Evolutionary conservation across 2,113 vertebrate species (phyloP), one percentile per base, ranked within the genome.

Genomic region (Progne subis): DNA sequence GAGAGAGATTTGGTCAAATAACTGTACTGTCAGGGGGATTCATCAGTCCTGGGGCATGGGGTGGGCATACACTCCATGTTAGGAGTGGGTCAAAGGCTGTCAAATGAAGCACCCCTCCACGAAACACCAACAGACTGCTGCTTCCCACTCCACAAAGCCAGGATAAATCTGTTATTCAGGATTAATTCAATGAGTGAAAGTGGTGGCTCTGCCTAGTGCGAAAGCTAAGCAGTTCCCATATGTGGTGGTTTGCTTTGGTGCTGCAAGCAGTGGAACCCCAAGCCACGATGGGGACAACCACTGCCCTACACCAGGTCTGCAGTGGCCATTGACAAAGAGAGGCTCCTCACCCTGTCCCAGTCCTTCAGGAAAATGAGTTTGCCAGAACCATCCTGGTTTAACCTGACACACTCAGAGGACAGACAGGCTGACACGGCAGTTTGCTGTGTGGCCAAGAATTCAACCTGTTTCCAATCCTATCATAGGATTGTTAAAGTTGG

Each of bases 1-100:
- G 97, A 67, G 95, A 97, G 37, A 97, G 85, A 80, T 92, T 97
- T 93, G 97, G 97, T 99, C 98, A 99, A 98, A 98, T 95, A 97
- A 94, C 94, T 88, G 67, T 72, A 94, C 76, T 82, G 80, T 52
- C 24, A 61, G 46, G 55, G 21, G 9, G 18, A 83, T 60, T 41
- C 61, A 57, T 56, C 47, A 80, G n/a, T 25, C 25, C 44, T 31
- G 25, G 24, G 49, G 79, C 21, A 34, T 3, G 23, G 44, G 23
- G 12, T n/a, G 28, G 47, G 50, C 41, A 78, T 47, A n/a, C 4
- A 17, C 11, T 80, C 82, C 6, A 3, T 16, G 19, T 31, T 19
- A 64, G 46, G 69, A 34, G 53, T 3, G 5, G 31, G 41, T 19
- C 32, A 20, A 57, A 31, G 29, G 25, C 17, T 79, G 25, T 7